Conservation (phyloP, 2,888 invertebrate genomes). For the Limnephilus rhombicus region DNA sequence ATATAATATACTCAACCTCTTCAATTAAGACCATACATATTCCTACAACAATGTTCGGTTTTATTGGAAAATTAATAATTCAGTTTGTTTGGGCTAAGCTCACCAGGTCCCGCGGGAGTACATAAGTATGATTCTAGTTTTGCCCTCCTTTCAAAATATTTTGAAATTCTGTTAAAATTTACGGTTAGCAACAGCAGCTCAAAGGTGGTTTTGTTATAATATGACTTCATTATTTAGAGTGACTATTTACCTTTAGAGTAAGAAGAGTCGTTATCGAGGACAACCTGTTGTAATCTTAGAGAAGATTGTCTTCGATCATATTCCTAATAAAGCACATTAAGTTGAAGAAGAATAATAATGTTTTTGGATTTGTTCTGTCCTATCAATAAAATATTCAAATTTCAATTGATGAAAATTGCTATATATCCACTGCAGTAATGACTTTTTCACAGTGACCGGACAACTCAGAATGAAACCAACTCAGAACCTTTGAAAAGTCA, state of each 20-base stretch:
- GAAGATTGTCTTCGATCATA: not conserved
- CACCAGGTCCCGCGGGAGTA: slow-evolving; percentile 18
- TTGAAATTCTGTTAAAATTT: slow-evolving; percentile 3
- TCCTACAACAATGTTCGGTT: slow-evolving; percentile 30
- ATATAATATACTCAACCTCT: slow-evolving; percentile 8
- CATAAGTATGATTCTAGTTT: slow-evolving; percentile 4
- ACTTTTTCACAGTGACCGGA: no score
- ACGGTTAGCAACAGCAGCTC: not conserved
- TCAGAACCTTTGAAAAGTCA: no score
- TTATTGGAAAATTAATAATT: slow-evolving; percentile 52
- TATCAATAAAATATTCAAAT: no score
- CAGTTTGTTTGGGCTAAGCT: slow-evolving; percentile 47
- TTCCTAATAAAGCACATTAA: no score
- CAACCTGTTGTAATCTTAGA: not conserved
- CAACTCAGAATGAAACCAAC: no score
- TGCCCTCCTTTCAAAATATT: slow-evolving; percentile 26
- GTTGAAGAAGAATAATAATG: no score
- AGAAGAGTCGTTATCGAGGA: not conserved
- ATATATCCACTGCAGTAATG: no score
- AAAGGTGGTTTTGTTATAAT: not conserved
- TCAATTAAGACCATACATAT: slow-evolving; percentile 27
- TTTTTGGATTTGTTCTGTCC: no score
- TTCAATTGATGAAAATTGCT: no score
- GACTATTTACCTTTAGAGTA: no score
- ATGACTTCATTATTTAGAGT: not conserved